Evolutionary conservation across 1,140 invertebrate genomes (phyloP), one percentile per base, ranked within the genome.

Genomic region (Caenorhabditis tropicalis): DNA sequence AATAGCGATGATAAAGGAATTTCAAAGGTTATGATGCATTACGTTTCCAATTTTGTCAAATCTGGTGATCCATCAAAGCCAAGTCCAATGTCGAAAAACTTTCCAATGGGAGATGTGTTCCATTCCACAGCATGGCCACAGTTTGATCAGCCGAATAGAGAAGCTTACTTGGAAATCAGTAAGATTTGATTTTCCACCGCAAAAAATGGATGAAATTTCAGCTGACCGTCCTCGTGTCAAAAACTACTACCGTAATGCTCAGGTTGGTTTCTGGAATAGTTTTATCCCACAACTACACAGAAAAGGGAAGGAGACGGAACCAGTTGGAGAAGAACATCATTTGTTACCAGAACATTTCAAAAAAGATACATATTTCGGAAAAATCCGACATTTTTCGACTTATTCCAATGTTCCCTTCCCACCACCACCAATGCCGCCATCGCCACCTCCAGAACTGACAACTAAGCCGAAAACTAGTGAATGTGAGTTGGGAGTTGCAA

Each of bases 21-120:
- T 7, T 95, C 96, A 0, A 95, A 98, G 92, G 95, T 95, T 82
- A 95, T 97, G 70, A 98, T 99, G 93, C 94, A 95, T 33, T 97
- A 97, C 91, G 95, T 96, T 92, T 95, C 95, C n/a, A 99, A 98
- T 93, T 99, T 99, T 91, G 96, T 96, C 16, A 95, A 95, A 91
- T 95, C 95, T n/a, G 97, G 97, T 6, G 90, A 91, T 79, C 89
- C 90, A 27, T 82, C 90, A 48, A 89, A 87, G 60, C 90, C 91
- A 16, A 49, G 48, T 12, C 58, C 86, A 31, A 88, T 91, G 85
- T 88, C 87, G 1, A 88, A 90, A 12, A 82, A 88, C 31, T 85
- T 88, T 27, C 85, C 80, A 10, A 84, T 90, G 48, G 90, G 90
- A 49, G 89, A 91, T 31, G 86, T 86, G 12, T 91, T 90, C 80